Evolutionary conservation across 2,113 vertebrate genomes (phyloP), one percentile per base, ranked within the genome.

Genomic region (Thamnophis sirtalis): DNA sequence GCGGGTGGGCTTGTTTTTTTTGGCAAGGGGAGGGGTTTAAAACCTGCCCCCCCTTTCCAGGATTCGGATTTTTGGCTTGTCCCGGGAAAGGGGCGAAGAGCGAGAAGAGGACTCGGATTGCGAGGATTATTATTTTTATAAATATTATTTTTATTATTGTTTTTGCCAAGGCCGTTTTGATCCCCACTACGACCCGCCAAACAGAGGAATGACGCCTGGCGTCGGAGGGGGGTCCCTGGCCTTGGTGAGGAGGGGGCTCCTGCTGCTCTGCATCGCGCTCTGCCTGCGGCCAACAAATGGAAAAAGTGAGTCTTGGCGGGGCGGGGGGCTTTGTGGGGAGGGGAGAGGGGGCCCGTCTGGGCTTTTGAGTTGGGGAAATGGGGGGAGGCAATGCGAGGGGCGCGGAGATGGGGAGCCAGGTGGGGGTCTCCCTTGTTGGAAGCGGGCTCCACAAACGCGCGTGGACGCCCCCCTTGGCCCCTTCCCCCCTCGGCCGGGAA

Each of bases 171-270:
- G 87, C 68, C 28, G 97, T 97, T 97, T 95, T 85, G 95, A 95
- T 95, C 94, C 92, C 93, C 94, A 92, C 95, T 38, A 88, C 95
- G 93, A 95, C 33, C 21, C 9, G 38, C 26, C 55, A 68, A 94
- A 92, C 96, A 97, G 96, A 98, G 98, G 98, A 98, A 98, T 98
- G 98, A 98, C 98, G 98, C 95, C 98, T 97, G 97, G 97, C 95
- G 97, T 96, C 94, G 97, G 96, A 97, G 98, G 97, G 98, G 97
- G 97, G 96, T 97, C 98, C 97, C 96, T 97, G 98, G 98, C 98
- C 98, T 98, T 98, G 96, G 97, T 98, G 96, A 98, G 98, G 96
- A 98, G 98, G 98, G 98, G 97, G 97, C 97, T 98, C 94, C 96
- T 98, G 97, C 96, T 98, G 93, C 95, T 97, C 95, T 97, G 98